Percentiles rank a stretch among this genome's conserved stretches.
Evolutionary conservation across 2,797 vertebrate genomes (phyloP).

Genomic region (Callimico goeldii): DNA sequence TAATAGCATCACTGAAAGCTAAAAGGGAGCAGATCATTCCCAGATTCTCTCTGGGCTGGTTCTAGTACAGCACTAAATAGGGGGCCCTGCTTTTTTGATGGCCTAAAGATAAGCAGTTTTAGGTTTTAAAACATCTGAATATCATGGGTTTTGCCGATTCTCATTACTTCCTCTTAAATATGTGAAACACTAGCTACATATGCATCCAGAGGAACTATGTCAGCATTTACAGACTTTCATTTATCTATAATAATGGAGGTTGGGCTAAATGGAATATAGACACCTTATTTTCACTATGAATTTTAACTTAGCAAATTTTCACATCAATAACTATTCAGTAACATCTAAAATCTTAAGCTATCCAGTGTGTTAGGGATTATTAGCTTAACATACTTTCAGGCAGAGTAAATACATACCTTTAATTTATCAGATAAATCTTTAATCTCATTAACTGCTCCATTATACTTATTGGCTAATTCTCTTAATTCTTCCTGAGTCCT

Average conservation of each 20-base stretch:
- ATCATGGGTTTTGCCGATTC: slow-evolving; percentile 1
- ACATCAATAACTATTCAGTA: neutral
- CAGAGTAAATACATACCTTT: slow-evolving; percentile 89
- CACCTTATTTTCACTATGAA: slow-evolving; percentile 19
- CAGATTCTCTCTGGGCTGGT: neutral
- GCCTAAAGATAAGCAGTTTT: neutral
- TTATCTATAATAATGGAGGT: neutral
- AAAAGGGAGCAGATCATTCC: neutral
- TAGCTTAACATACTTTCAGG: slow-evolving; percentile 4
- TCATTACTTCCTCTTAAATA: slow-evolving; percentile 4
- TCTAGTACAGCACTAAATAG: neutral
- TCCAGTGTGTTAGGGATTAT: neutral
- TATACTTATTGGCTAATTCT: slow-evolving; percentile 98
- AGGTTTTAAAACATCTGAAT: slow-evolving; percentile 4
- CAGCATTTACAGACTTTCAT: slow-evolving; percentile 7
- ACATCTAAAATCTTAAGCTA: slow-evolving; percentile 5
- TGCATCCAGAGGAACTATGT: slow-evolving; percentile 40
- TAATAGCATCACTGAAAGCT: neutral
- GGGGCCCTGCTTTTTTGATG: neutral
- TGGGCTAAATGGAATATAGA: slow-evolving; percentile 1
- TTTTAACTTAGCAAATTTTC: slow-evolving; percentile 33
- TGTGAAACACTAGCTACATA: neutral
- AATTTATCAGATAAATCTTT: slow-evolving; percentile 98
- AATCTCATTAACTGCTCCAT: slow-evolving; percentile 97
- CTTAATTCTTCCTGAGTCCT: slow-evolving; percentile 95